These are phyloP conservation scores for Aythya fuligula DNA, from an alignment of 2,797 vertebrate species.

Conservation along the genomic window DNA sequence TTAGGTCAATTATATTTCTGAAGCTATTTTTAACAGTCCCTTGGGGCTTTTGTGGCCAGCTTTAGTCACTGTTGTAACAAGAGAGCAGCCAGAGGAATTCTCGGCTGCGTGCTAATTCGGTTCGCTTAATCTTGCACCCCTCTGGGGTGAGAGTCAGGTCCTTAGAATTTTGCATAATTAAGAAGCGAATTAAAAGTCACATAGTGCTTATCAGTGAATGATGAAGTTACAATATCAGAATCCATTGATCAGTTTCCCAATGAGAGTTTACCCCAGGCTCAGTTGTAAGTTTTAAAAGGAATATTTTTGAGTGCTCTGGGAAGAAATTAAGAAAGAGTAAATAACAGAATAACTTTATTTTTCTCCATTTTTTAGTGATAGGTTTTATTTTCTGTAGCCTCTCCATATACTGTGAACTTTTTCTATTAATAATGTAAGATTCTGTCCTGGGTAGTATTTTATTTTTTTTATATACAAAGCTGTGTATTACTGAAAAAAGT, in stretches of 20 bases:
- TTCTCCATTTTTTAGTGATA: neutral
- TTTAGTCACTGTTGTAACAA: neutral
- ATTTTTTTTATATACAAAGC: neutral
- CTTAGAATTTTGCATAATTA: conserved; percentile 1
- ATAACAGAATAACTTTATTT: neutral
- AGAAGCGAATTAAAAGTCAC: neutral
- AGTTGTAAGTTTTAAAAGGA: neutral
- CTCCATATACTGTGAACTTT: neutral
- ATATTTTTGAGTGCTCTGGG: neutral
- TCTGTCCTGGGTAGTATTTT: neutral
- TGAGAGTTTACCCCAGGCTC: neutral
- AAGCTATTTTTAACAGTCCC: conserved; percentile 14
- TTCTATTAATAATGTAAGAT: neutral
- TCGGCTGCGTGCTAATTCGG: neutral
- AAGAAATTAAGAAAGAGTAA: neutral
- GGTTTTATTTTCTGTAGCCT: neutral
- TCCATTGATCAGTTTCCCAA: neutral
- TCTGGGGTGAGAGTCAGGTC: neutral
- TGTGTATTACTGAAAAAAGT: neutral
- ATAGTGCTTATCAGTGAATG: neutral
- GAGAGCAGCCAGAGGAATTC: conserved; percentile 19
- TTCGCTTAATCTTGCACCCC: neutral
- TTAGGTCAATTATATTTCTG: neutral
- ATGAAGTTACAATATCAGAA: neutral
- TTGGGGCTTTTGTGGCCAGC: neutral